phyloP scores from a whole-genome alignment of 2,113 vertebrate genomes.

The Castor canadensis region DNA sequence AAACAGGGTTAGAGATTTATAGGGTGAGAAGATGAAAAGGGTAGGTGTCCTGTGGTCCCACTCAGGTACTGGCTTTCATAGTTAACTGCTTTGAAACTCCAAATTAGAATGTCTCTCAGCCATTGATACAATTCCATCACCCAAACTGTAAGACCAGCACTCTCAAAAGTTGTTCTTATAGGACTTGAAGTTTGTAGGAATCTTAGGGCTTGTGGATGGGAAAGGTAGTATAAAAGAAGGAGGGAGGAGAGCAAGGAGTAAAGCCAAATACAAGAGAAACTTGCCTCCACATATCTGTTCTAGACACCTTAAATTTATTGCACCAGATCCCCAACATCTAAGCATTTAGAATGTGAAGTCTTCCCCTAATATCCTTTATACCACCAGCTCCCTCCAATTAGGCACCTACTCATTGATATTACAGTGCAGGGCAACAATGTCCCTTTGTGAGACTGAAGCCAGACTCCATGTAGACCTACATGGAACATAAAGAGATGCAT shows the following conservation, averaged over 20 bases:
- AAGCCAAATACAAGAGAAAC: background rate
- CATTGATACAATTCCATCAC: rapidly evolving
- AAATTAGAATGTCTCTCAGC: background rate
- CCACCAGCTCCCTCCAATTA: background rate
- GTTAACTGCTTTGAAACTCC: background rate
- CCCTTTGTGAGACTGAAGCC: background rate
- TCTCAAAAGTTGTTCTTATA: background rate
- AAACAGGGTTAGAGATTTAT: background rate
- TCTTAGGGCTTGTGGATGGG: background rate
- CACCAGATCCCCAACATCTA: background rate
- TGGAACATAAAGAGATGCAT: background rate
- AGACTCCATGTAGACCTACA: rapidly evolving
- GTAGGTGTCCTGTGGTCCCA: background rate
- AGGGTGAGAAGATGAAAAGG: background rate
- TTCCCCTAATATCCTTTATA: rapidly evolving
- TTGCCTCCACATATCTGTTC: background rate
- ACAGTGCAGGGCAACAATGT: rapidly evolving
- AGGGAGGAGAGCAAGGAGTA: background rate
- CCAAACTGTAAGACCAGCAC: background rate
- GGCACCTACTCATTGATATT: too few species aligned
- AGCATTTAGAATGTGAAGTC: background rate
- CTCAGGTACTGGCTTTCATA: background rate
- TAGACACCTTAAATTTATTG: background rate
- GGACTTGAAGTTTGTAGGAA: background rate
- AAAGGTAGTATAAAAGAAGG: background rate